These are phyloP conservation scores for Fragum whitleyi DNA, from an alignment of 2,888 invertebrate species.

Conservation along the genomic window DNA sequence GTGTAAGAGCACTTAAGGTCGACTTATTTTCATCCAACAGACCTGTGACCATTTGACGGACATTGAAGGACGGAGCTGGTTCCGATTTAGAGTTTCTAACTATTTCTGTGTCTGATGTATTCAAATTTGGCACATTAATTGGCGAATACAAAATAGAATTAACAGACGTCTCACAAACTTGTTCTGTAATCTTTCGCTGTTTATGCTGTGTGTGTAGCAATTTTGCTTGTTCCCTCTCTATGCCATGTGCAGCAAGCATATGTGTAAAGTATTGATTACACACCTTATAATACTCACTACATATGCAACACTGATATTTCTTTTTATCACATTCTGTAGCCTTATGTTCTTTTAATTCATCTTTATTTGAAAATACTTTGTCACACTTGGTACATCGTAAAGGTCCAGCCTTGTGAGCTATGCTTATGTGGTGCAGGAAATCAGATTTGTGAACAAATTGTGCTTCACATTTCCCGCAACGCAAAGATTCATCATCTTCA, in stretches of 20 bases:
- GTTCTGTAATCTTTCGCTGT: not conserved
- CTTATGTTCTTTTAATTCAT: constrained; percentile 39
- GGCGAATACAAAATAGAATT: constrained; percentile 15
- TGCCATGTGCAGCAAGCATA: constrained; percentile 46
- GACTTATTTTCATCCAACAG: constrained; percentile 36
- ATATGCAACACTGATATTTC: constrained; percentile 39
- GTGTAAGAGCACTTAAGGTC: constrained; percentile 46
- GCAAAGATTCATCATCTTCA: constrained; percentile 37
- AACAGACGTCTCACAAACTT: not conserved
- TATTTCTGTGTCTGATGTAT: not conserved
- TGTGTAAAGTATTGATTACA: constrained; percentile 49
- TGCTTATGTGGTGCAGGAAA: constrained; percentile 26
- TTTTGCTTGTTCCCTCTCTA: constrained; percentile 47
- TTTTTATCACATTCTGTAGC: constrained; percentile 33
- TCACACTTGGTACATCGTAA: constrained; percentile 44
- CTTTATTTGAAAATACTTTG: constrained; percentile 37
- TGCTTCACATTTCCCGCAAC: constrained; percentile 39
- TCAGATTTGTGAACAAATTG: constrained; percentile 41
- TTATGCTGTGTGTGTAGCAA: constrained; percentile 14
- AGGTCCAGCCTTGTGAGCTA: not conserved
- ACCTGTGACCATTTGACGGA: constrained; percentile 25
- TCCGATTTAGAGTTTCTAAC: not conserved
- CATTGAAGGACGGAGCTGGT: constrained; percentile 5
- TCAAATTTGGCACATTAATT: not conserved
- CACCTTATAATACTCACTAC: constrained; percentile 42